Base-by-base conservation (phyloP, 2,888 invertebrate species). In the Nematopogon swammerdamellus region DNA sequence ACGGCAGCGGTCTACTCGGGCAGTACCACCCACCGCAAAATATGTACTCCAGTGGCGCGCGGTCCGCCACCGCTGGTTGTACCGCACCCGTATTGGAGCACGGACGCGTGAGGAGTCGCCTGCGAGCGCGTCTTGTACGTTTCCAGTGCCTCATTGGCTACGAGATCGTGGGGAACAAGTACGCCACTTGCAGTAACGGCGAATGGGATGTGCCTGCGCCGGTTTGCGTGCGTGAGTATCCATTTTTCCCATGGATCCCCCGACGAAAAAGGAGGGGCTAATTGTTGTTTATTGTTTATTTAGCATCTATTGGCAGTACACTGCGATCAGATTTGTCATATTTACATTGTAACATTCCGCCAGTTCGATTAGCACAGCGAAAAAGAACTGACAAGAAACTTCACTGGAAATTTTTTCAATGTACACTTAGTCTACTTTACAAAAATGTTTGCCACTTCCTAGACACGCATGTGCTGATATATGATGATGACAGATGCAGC, bases 151-250 rank as follows among this genome's bases (percentile, higher is more conserved):
- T 68, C 45, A 56, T 66, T 0, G 82, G 84, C 0, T 91, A 77
- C 63, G 74, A 81, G 36, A 70, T 91, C 29, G 80, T 86, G 0
- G 92, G 92, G 0, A 86, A 87, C 56, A 82, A 75, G 58, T 88
- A 86, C 57, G 83, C 86, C 17, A 86, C 85, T 17, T 93, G 92
- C 62, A 67, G 81, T 19, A 68, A 81, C 30, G 88, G 89, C 0
- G 62, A 71, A n/a, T 94, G 92, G 93, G 88, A 88, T 54, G 80
- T 80, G 2, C 79, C 80, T 0, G 58, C 71, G 2, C 91, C 92
- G 0, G 80, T 86, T 44, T 92, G 92, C 68, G 84, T 89, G 58
- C 83, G 92, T 91, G 72, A 86, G 90, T 86, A 64, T n/a, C 42
- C 8, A 8, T 4, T 25, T 4, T 25, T 25, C 8, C 25, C 25